A percentile compares a stretch with the other conserved stretches of the same genome.
Evolutionary conservation across 2,888 invertebrate species (phyloP).

Genomic region (Metalampra italica): DNA sequence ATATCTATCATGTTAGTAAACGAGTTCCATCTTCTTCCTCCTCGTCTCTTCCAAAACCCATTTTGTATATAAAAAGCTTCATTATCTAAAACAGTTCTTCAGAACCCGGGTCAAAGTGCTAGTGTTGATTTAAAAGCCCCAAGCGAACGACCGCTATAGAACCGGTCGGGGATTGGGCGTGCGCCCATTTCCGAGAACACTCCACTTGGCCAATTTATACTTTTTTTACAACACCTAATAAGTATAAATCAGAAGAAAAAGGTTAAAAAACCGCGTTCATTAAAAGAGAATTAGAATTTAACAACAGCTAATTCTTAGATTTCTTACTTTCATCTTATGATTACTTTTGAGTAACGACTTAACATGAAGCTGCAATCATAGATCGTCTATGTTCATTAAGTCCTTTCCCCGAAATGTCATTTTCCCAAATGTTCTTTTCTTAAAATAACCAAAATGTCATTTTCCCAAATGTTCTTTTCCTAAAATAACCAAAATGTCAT

Average conservation of each 20-base stretch:
- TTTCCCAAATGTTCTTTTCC: too few relatives aligned
- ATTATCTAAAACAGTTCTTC: not conserved
- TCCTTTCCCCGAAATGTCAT: too few relatives aligned
- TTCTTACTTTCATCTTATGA: not conserved
- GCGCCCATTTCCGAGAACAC: conserved; percentile 20
- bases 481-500: too few relatives aligned
- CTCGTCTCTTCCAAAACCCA: too few relatives aligned
- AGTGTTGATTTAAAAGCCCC: not conserved
- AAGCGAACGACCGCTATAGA: conserved; percentile 19
- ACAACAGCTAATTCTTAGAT: conserved; percentile 13
- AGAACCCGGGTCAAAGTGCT: not conserved
- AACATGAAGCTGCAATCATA: not conserved
- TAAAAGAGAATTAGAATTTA: conserved; percentile 28
- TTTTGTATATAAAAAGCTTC: too few relatives aligned
- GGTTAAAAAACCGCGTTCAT: conserved; percentile 27
- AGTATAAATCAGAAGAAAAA: conserved; percentile 16
- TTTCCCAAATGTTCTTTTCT: too few relatives aligned
- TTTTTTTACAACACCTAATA: conserved; percentile 37
- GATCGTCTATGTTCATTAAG: too few relatives aligned
- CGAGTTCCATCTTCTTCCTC: too few relatives aligned
- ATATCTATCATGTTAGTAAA: too few relatives aligned
- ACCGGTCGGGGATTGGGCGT: conserved; percentile 22
- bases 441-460: too few relatives aligned
- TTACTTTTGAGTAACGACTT: not conserved
- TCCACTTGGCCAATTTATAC: conserved; percentile 33